Percentiles rank a stretch among this genome's conserved stretches.
These are phyloP conservation scores for Nymphalis c-album DNA, from an alignment of 2,888 invertebrate species.

Conservation along the genomic window DNA sequence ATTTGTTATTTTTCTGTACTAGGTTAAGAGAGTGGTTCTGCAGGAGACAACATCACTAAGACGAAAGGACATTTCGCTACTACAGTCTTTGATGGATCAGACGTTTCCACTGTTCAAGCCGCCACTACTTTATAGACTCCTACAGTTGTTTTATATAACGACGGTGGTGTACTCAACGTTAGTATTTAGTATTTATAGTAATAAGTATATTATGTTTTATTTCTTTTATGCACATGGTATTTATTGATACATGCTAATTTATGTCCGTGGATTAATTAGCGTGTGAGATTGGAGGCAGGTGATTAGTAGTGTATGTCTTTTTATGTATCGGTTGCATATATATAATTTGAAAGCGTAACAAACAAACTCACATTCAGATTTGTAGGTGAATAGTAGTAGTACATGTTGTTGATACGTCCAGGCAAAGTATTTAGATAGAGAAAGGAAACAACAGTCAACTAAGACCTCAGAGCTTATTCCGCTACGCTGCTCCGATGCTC, in stretches of 20 bases:
- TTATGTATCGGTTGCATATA: too few species aligned
- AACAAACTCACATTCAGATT: too few species aligned
- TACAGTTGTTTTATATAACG: conserved; percentile 76
- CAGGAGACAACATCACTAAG: conserved; percentile 42
- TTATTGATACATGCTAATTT: background rate
- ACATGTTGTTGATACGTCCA: too few species aligned
- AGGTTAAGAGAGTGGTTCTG: conserved; percentile 18
- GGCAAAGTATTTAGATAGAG: too few species aligned
- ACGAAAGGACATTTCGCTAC: conserved; percentile 48
- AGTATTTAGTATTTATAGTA: background rate
- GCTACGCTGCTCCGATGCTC: too few species aligned
- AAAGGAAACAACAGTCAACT: too few species aligned
- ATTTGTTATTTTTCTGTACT: background rate
- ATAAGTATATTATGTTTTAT: background rate
- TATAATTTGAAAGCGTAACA: too few species aligned
- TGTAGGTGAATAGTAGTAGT: too few species aligned
- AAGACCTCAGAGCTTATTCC: too few species aligned
- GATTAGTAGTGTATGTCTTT: too few species aligned
- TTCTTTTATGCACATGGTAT: background rate
- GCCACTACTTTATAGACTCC: conserved; percentile 71
- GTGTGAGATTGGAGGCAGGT: too few species aligned
- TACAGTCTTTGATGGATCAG: conserved; percentile 73
- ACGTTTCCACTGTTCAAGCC: conserved; percentile 72
- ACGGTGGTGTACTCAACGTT: conserved; percentile 83
- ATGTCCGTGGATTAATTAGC: too few species aligned